Base-by-base conservation (phyloP, 2,888 invertebrate species). In the Sclerodermus sp. region DNA sequence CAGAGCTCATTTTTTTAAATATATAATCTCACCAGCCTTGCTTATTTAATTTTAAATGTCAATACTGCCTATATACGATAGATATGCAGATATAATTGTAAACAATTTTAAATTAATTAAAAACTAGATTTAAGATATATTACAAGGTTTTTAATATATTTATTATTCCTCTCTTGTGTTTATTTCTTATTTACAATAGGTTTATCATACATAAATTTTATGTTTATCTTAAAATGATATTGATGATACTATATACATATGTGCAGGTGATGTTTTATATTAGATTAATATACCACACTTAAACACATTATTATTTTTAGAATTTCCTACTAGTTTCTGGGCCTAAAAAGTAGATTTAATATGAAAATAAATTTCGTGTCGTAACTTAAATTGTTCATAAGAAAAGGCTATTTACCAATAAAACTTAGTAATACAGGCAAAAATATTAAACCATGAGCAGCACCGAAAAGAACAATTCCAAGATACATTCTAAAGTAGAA, bases 401-500 rank as follows among this genome's bases (percentile, higher is more conserved):
- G n/a, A n/a, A n/a, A n/a, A n/a, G n/a, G n/a, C n/a, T 15, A 51
- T 57, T 55, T 51, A 69, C 91, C 91, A 59, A 90, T 77, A 73
- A 88, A 89, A 77, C 92, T 92, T 49, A 98, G 83, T 9, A 97
- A 74, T 4, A 93, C 94, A 3, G 98, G 98, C 70, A 96, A 82
- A 71, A 97, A 89, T 66, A 98, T 83, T 62, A 98, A 84, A 2
- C 96, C 96, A 72, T 97, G 96, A 1, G 88, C 80, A 0, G 96
- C 94, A 3, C 97, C 96, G 68, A 96, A 86, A 12, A 96, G 68
- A 1, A 98, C 96, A 64, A 97, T 93, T 46, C 92, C 91, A 55
- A 97, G 82, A 74, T 96, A 95, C 95, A 98, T 96, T 72, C 96
- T 86, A 78, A 97, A 97, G 81, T 96, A 98, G 75, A 93, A 96